phyloP scores from a whole-genome alignment of 2,113 vertebrate genomes.

The Centropristis striata region DNA sequence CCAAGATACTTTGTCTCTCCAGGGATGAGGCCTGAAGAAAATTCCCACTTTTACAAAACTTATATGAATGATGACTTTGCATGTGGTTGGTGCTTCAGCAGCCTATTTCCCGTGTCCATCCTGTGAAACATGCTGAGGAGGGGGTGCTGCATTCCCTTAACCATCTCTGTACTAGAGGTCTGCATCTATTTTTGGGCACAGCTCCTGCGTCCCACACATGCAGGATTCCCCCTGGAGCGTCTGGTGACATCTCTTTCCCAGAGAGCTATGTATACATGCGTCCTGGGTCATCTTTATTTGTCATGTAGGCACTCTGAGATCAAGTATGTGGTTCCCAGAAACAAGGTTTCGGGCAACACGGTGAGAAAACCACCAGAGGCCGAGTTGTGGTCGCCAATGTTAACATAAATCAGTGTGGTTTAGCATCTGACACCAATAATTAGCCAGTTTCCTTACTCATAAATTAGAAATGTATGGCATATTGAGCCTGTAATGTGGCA shows the following conservation, averaged over 20 bases:
- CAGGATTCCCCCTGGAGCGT: conserved; percentile 75
- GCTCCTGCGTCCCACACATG: conserved; percentile 73
- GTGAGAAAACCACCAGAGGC: conserved; percentile 32
- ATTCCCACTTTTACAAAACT: conserved; percentile 1
- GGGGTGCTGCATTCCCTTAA: conserved; percentile 70
- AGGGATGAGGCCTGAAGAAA: conserved; percentile 10
- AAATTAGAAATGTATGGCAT: not conserved
- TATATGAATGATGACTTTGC: conserved; percentile 11
- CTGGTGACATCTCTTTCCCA: conserved; percentile 79
- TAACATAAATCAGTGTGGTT: conserved; percentile 26
- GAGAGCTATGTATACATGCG: conserved; percentile 68
- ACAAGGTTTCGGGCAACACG: conserved; percentile 32
- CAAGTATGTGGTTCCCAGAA: conserved; percentile 55
- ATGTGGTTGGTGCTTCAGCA: conserved; percentile 21
- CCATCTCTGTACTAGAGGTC: conserved; percentile 60
- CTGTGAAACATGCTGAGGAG: conserved; percentile 57
- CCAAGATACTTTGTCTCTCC: conserved; percentile 11
- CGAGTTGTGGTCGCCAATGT: not conserved
- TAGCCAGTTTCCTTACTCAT: not conserved
- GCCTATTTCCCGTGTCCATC: conserved; percentile 63
- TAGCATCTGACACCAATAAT: not conserved
- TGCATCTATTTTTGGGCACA: conserved; percentile 74
- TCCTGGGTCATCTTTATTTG: conserved; percentile 69
- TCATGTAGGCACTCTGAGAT: conserved; percentile 48
- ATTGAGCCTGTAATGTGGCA: not conserved